Conservation (phyloP, 2,888 invertebrate species). For the Atethmia centrago region DNA sequence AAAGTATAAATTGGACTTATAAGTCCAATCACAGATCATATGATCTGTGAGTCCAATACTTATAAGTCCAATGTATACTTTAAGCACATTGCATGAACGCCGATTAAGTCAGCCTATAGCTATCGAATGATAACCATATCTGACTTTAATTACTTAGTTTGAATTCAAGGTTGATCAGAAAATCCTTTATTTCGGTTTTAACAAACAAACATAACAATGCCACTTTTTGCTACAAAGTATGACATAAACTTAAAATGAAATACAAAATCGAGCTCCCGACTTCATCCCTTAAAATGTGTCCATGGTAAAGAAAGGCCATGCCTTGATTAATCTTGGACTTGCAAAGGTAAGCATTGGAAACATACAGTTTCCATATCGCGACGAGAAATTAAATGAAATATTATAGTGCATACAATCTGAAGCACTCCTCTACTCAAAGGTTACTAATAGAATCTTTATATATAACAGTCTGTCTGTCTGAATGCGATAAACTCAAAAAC, state of each 20-base stretch:
- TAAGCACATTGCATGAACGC: background rate
- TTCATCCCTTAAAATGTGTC: constrained; percentile 17
- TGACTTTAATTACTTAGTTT: background rate
- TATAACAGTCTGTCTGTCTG: too few relatives aligned
- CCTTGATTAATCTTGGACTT: constrained; percentile 38
- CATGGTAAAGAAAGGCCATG: constrained; percentile 14
- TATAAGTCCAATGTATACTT: too few relatives aligned
- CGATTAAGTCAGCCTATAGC: background rate
- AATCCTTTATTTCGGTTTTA: background rate
- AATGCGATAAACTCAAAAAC: too few relatives aligned
- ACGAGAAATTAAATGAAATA: constrained; percentile 14
- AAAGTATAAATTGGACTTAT: background rate
- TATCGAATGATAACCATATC: background rate
- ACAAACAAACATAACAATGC: background rate
- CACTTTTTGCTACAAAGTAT: background rate
- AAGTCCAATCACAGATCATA: too few relatives aligned
- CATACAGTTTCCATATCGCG: constrained; percentile 20
- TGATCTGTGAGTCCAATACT: too few relatives aligned
- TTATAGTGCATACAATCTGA: constrained; percentile 5
- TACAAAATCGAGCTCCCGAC: background rate
- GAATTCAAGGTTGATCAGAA: background rate
- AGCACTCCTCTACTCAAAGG: constrained; percentile 4
- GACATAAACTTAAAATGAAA: background rate
- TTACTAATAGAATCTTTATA: background rate
- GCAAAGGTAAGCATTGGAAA: constrained; percentile 39